Evolutionary conservation across 2,113 vertebrate genomes (phyloP), one percentile per base, ranked within the genome.

Genomic region (Carettochelys insculpta): DNA sequence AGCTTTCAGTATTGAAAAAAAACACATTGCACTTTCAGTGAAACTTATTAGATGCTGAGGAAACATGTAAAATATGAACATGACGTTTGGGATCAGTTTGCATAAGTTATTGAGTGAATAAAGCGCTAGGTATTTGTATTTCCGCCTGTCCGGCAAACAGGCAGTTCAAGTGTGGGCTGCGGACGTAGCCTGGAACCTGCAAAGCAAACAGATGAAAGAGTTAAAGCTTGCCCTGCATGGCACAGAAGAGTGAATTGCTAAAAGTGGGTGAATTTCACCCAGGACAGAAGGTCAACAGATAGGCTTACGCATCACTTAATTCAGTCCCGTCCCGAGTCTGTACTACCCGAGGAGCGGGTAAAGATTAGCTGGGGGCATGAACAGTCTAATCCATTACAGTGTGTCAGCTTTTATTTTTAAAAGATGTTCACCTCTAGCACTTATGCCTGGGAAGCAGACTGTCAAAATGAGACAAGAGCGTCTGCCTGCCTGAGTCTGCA

Each of bases 101-200:
- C 95, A 95, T 92, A 93, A 97, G 82, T 96, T 95, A 94, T 80
- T 7, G 12, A 83, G 22, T 94, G 94, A 88, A 11, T 54, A 14
- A 85, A 88, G 89, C 54, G 4, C 91, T 89, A 3, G 1, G 80
- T 73, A 78, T 56, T 2, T 31, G 85, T 86, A 82, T 85, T 91
- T 93, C 85, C 91, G 79, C 91, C 51, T 0, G 75, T 6, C 0
- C n/a, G 58, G 75, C 80, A 38, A 43, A 48, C 82, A 31, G 92
- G 95, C 84, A 90, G 93, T 93, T 95, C 93, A 88, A 95, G 95
- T 95, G 83, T 58, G 92, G 95, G 96, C 94, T 83, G 54, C 20
- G 92, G 68, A 47, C 87, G 86, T 86, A 53, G 88, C 82, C 93
- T 83, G 81, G 89, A 87, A 94, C 90, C 96, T 97, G 95, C 4